Evolutionary conservation across 2,888 invertebrate genomes (phyloP), one percentile per base, ranked within the genome.

Genomic region (Mesoligia furuncula): DNA sequence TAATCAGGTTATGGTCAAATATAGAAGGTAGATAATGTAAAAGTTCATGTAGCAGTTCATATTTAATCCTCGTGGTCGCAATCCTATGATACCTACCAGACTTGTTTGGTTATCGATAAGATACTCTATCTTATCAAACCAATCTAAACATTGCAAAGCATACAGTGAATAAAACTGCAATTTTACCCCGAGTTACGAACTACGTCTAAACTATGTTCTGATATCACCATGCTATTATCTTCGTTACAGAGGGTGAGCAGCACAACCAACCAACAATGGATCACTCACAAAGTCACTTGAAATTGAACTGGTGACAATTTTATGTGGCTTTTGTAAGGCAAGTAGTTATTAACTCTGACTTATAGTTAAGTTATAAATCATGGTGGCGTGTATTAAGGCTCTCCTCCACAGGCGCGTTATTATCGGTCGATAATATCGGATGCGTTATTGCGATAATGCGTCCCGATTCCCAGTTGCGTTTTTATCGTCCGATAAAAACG

Each of bases 241-340:
- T 59, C 80, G 81, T 81, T 66, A 81, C 81, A 73, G 85, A 80
- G 85, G 81, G 81, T 81, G 81, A 73, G 74, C 81, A 81, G 73
- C 15, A 39, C 48, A 3, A n/a, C 31, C n/a, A 31, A 17, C 4
- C 51, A 48, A 84, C 84, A 81, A 84, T 45, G 68, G 59, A 31
- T 36, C 61, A 27, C 27, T 61, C 64, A 62, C 36, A 80, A 83
- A 57, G 54, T 62, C 54, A n/a, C 51, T n/a, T 15, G 48, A 27
- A 54, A 57, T 57, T 83, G 39, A 77, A 31, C 24, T 48, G 42
- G n/a, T 66, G 65, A 66, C 83, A 39, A 80, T 48, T 83, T 64
- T 15, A 57, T 59, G 39, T 36, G 24, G 13, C 68, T 42, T 59
- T 48, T 77, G 42, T 57, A 15, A 54, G 39, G 64, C 42, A 78